These are phyloP conservation scores for Timema podura DNA, from an alignment of 2,888 invertebrate genomes.

Conservation along the genomic window DNA sequence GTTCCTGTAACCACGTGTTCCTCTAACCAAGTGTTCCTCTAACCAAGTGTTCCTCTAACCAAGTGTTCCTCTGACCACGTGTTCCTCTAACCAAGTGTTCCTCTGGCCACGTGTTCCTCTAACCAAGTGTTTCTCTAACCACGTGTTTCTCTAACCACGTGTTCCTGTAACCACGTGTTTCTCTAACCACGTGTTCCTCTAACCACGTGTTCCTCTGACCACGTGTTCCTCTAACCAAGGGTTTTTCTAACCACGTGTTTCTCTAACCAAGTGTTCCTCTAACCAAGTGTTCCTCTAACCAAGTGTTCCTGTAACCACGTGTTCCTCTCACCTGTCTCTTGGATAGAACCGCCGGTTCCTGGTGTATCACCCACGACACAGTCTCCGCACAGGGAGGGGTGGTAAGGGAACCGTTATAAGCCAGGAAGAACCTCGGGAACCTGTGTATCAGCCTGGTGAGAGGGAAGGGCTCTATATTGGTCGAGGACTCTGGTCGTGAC, in stretches of 20 bases:
- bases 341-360: slow-evolving; percentile 55
- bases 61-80: background rate
- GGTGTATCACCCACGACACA: slow-evolving; percentile 59
- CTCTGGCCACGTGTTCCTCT: too few species aligned
- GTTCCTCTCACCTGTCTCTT: slow-evolving; percentile 51
- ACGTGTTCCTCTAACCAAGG: background rate
- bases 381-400: slow-evolving; percentile 47
- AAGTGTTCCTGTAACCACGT: background rate
- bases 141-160: background rate
- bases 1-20: background rate
- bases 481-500: slow-evolving; percentile 49
- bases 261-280: too few species aligned
- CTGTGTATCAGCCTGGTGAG: slow-evolving; percentile 51
- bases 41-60: background rate
- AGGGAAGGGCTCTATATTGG: slow-evolving; percentile 50
- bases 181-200: slow-evolving; percentile 41
- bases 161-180: background rate
- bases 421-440: slow-evolving; percentile 59
- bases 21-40: slow-evolving; percentile 41
- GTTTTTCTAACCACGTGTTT: slow-evolving; percentile 41
- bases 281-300: background rate
- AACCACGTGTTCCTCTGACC: background rate
- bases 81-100: slow-evolving; percentile 46
- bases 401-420: slow-evolving; percentile 58
- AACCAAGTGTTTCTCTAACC: background rate